Percentiles rank a stretch among this genome's conserved stretches.
phyloP scores from a whole-genome alignment of 2,797 vertebrate genomes.

The Falco cherrug region DNA sequence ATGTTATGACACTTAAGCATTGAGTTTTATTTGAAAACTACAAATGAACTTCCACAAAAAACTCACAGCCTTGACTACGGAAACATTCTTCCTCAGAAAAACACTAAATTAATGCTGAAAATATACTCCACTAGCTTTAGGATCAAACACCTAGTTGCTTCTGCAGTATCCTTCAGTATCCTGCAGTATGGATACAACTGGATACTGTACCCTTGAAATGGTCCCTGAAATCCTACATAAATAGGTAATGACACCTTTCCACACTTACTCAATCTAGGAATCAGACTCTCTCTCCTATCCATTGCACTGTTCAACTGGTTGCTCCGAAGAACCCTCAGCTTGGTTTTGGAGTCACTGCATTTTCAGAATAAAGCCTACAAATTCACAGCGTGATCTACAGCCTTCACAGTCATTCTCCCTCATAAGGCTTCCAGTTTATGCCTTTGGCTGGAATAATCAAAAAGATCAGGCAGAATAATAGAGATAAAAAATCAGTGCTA shows the following conservation, averaged over 20 bases:
- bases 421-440: neutral
- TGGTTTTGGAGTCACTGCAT: neutral
- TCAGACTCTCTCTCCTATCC: neutral
- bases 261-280: neutral
- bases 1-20: neutral
- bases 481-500: neutral
- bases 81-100: neutral
- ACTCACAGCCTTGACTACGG: neutral
- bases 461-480: neutral
- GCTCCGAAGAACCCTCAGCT: neutral
- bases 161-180: neutral
- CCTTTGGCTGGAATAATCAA: neutral
- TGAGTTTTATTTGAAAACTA: neutral
- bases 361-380: neutral
- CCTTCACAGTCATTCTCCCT: neutral
- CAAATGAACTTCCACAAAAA: neutral
- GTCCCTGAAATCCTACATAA: neutral
- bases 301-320: neutral
- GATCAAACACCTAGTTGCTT: neutral
- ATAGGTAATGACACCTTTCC: neutral
- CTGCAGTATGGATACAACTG: neutral
- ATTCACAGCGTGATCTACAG: neutral
- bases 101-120: neutral
- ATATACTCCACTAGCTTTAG: neutral
- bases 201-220: neutral